Base-by-base conservation (phyloP, 1,140 invertebrate genomes). In the Stratiolaelaps scimitus region DNA sequence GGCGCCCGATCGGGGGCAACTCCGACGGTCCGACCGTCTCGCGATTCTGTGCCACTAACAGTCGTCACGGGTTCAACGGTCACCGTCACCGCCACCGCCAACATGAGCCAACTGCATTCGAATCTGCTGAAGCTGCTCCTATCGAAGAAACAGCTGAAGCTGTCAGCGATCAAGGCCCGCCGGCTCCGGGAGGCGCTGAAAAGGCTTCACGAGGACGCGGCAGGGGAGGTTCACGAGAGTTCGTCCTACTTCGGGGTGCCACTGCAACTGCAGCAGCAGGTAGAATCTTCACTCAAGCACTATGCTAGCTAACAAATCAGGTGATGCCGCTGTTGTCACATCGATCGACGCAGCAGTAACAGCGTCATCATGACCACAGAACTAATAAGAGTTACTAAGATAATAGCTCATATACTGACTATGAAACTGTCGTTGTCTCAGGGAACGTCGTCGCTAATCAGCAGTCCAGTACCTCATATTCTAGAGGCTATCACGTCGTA, bases 91-190 rank as follows among this genome's bases (percentile, higher is more conserved):
- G 53, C 53, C 23, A 10, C 34, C 13, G 26, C 53, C 17, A 34
- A 15, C 53, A 60, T 60, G 53, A 60, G 53, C 26, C 53, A 60
- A 60, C 23, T 60, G 53, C 53, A 60, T 34, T 26, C 53, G 53
- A 60, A 60, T 23, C 53, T 60, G 15, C 53, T 60, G 53, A 60
- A 60, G 26, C 34, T 60, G 53, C 53, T 60, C 34, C 53, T 60
- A 15, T 29, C 53, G 34, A 60, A 60, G 23, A 60, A 60, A 23
- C 53, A 60, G 15, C 23, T 60, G 53, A 60, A 60, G 20, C 26
- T 60, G 17, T 60, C 53, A 60, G 53, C 53, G 17, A 17, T 60
- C 15, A 60, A 60, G 23, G 53, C 53, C 15, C 53, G 53, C 53
- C 26, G 34, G 15, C 26, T 60, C 13, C 53, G 53, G 4, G 53